Conservation (phyloP, 2,113 vertebrate species). For the Mustelus asterias region DNA sequence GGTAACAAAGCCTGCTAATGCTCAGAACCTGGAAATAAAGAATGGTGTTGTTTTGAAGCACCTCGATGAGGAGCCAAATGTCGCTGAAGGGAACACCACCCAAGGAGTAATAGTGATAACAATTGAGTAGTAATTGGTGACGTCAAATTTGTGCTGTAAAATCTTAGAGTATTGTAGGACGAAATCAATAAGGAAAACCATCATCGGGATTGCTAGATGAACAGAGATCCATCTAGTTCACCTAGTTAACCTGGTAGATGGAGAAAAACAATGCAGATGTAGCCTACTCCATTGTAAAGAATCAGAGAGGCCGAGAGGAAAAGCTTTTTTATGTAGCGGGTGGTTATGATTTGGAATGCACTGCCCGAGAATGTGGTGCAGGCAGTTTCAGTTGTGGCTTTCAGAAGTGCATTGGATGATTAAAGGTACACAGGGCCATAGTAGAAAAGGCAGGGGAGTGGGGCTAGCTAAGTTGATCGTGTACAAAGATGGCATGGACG, state of each 20-base stretch:
- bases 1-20: background rate
- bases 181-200: background rate
- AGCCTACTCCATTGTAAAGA: background rate
- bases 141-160: background rate
- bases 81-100: background rate
- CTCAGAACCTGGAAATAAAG: background rate
- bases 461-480: no score
- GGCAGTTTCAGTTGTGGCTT: no score
- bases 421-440: no score
- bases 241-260: background rate
- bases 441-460: no score
- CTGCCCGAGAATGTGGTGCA: no score
- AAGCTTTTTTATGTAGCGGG: no score
- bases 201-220: background rate
- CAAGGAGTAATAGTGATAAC: background rate
- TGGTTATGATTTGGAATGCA: no score
- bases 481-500: no score
- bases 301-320: background rate
- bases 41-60: background rate
- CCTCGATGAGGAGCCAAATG: background rate
- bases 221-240: background rate
- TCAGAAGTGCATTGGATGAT: no score
- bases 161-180: background rate
- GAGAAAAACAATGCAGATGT: background rate
- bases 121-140: background rate